phyloP scores from a whole-genome alignment of 2,113 vertebrate genomes.

The Hypanus sabinus region DNA sequence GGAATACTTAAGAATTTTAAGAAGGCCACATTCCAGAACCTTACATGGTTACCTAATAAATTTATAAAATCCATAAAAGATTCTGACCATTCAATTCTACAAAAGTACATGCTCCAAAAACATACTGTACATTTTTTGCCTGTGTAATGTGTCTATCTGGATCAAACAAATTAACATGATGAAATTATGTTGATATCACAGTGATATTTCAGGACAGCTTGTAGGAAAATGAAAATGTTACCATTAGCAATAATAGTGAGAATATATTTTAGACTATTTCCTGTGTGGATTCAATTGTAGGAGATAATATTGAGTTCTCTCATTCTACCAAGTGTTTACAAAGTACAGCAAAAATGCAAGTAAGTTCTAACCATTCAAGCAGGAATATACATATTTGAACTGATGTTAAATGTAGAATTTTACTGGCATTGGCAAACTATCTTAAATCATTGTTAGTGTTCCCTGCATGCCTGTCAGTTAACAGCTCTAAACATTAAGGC shows the following conservation, averaged over 20 bases:
- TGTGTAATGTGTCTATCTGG: no score
- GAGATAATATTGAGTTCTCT: background rate
- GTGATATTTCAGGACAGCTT: background rate
- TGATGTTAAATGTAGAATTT: background rate
- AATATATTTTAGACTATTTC: background rate
- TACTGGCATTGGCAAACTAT: no score
- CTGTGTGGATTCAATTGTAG: background rate
- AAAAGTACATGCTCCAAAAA: background rate
- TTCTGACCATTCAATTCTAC: background rate
- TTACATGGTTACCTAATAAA: background rate
- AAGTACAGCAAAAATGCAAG: background rate
- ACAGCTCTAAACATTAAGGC: no score
- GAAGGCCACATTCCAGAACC: no score
- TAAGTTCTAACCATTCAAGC: background rate
- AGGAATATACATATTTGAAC: background rate
- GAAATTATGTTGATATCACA: background rate
- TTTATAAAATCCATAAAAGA: background rate
- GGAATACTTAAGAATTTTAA: no score
- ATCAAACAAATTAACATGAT: no score
- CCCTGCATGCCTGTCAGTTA: no score
- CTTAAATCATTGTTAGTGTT: no score
- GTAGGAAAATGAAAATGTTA: background rate
- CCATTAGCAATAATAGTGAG: background rate
- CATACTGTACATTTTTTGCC: no score
- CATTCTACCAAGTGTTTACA: conserved; percentile 5